Conservation (phyloP, 2,888 invertebrate species). For the Lasioglossum marginatum region DNA sequence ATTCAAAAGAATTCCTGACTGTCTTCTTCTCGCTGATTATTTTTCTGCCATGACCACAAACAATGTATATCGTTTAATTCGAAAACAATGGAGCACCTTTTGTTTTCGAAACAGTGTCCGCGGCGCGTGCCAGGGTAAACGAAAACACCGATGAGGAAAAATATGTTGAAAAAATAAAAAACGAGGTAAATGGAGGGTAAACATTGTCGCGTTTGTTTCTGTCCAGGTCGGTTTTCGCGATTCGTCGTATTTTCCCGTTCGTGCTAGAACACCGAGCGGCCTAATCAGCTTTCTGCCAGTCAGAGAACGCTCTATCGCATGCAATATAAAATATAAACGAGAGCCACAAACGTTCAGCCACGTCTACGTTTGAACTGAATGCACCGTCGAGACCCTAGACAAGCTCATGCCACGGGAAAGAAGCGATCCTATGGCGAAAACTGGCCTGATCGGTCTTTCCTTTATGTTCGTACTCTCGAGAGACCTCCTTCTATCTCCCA, state of each 20-base stretch:
- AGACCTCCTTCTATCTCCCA: neutral
- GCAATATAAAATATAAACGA: conserved; percentile 53
- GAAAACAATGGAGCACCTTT: neutral
- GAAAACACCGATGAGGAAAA: neutral
- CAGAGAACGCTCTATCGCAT: conserved; percentile 59
- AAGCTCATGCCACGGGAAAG: conserved; percentile 65
- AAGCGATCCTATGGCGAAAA: conserved; percentile 56
- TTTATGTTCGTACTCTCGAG: neutral
- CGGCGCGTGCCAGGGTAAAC: neutral
- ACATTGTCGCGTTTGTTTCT: too few species aligned
- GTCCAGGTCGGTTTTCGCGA: too few species aligned
- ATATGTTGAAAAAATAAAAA: neutral
- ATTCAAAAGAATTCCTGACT: neutral
- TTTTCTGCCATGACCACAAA: neutral
- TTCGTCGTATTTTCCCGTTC: neutral
- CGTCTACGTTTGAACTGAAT: conserved; percentile 51
- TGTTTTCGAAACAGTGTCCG: neutral
- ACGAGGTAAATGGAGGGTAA: neutral
- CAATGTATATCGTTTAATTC: neutral
- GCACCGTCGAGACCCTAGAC: conserved; percentile 35
- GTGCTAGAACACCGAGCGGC: conserved; percentile 18
- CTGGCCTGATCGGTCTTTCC: conserved; percentile 43
- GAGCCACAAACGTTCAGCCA: conserved; percentile 65
- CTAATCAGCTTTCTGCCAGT: conserved; percentile 47
- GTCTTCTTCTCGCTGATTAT: neutral